Base-by-base conservation (phyloP, 2,113 vertebrate genomes). In the Vidua macroura region DNA sequence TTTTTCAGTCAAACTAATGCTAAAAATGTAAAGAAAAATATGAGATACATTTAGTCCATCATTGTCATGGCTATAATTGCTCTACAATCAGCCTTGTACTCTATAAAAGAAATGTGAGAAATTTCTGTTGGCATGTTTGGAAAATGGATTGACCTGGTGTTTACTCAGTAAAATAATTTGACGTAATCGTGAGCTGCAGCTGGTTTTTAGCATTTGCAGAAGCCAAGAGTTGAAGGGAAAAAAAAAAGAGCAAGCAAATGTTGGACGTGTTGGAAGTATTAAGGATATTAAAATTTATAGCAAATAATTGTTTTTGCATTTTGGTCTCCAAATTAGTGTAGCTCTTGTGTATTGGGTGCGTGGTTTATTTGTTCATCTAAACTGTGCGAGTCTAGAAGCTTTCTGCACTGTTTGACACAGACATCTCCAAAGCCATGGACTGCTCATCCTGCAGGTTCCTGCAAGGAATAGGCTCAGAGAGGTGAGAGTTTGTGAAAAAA, bases 121-220 rank as follows among this genome's bases (percentile, higher is more conserved):
- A 37, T 70, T 85, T 85, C 51, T 73, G 52, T 83, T 95, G 81
- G 58, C 33, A 6, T 69, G 13, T 91, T 91, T 80, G 67, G 59
- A 28, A 92, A 92, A 76, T 62, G 67, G 53, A 85, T 80, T 83
- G 91, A 85, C 87, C 80, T 6, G 2, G 16, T 68, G 66, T 96
- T 95, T 92, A 75, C 72, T 80, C 60, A 86, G 75, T 41, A 66
- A 87, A 95, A 93, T 82, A 69, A 91, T 92, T 87, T 83, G 35
- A 67, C 74, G 35, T 46, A 77, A 77, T 83, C 2, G 0, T 83
- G 70, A 79, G 85, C 63, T 7, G 7, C 72, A 80, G 46, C 75
- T 91, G 84, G 19, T 43, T 95, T 79, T 66, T 48, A 69, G 59
- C 63, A 79, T 82, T 92, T 86, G 62, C 60, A 83, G 68, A 83